These are phyloP conservation scores for Sebastes hubbsi DNA, from an alignment of 2,797 vertebrate species.

Conservation along the genomic window DNA sequence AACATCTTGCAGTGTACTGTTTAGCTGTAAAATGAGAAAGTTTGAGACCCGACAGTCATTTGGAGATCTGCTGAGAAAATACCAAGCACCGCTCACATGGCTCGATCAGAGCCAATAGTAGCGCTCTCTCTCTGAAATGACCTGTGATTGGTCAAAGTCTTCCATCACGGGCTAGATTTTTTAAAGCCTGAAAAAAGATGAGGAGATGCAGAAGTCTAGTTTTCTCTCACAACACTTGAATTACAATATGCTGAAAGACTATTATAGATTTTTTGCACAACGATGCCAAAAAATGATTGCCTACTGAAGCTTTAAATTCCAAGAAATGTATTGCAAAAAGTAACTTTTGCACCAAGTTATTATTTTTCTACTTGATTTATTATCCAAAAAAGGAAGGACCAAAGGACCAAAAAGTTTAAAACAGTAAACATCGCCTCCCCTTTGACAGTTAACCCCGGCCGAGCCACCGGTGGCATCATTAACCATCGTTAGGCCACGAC, in stretches of 20 bases:
- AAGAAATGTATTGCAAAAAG: neutral
- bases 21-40: no score
- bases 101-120: fast-evolving
- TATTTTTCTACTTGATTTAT: neutral
- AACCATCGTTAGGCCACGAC: conserved; percentile 75
- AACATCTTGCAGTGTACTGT: no score
- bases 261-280: fast-evolving
- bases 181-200: no score
- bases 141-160: no score
- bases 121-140: no score
- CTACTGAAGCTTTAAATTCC: neutral
- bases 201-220: no score
- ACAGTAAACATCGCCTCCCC: neutral
- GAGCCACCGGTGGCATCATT: conserved; percentile 66
- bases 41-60: fast-evolving
- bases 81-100: no score
- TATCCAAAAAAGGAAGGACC: neutral
- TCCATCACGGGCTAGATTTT: no score
- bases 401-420: neutral
- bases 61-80: no score
- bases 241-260: no score
- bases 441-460: conserved; percentile 42
- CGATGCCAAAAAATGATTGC: no score
- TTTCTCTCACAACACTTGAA: no score
- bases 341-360: neutral